Evolutionary conservation across 2,113 vertebrate genomes (phyloP), one percentile per base, ranked within the genome.

Genomic region (Albula goreensis): DNA sequence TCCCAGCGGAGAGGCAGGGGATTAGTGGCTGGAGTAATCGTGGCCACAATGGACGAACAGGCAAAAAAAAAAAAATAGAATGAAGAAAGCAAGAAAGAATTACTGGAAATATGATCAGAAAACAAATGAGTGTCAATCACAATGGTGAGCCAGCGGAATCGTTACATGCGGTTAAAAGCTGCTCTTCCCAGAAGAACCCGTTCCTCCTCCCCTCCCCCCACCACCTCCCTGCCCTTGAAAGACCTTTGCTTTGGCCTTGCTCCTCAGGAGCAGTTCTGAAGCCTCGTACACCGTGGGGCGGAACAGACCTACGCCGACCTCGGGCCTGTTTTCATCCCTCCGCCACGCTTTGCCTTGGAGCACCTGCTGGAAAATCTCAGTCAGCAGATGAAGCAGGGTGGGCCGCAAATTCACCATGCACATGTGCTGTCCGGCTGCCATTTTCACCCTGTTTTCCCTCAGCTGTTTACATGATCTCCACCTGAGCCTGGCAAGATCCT

Each of bases 291-390:
- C n/a, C n/a, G 70, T 2, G 70, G 22, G 22, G n/a, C 22, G 9
- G n/a, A 10, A 74, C 70, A 1, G 5, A 8, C n/a, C 63, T 70
- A 8, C 63, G 17, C 63, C 63, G 17, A 3, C 63, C 5, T 22
- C 63, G 53, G 5, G 63, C 22, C 90, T 80, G 89, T 88, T 63
- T 63, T 15, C 22, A 7, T 63, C 60, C 60, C 60, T 63, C 60
- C 17, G 8, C 60, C 60, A 7, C 56, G 17, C 56, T 60, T 60
- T 11, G 56, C 56, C 56, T 15, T 15, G 11, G 84, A 87, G 91
- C 91, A 90, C 87, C 88, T 22, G 90, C 92, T 93, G 83, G 90
- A 91, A 22, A 88, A 88, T 93, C 93, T 13, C 19, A 9, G 49
- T 51, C 50, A 81, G 80, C n/a, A 31, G 70, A n/a, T 31, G n/a